Percentiles rank a stretch among this genome's conserved stretches.
Evolutionary conservation across 2,113 vertebrate species (phyloP).

Genomic region (Cacatua alba): DNA sequence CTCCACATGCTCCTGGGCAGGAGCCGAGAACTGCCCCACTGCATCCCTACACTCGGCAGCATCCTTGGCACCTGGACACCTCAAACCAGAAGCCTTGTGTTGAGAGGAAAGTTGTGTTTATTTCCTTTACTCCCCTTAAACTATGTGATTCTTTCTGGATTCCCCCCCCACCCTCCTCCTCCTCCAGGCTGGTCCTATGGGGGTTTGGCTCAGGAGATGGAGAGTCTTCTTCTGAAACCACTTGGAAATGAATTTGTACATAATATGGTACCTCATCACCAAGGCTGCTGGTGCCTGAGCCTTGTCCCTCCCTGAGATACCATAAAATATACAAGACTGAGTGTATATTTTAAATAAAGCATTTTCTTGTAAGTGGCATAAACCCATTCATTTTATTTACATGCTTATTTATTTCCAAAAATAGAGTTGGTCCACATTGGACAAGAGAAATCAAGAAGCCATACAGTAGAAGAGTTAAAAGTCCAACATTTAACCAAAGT

Average conservation of each 20-base stretch:
- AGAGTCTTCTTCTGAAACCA: conserved; percentile 11
- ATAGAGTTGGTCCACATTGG: conserved; percentile 64
- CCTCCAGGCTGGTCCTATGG: not conserved
- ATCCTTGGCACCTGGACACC: conserved; percentile 19
- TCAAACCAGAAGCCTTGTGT: conserved; percentile 72
- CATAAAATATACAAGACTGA: conserved; percentile 61
- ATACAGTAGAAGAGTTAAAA: conserved; percentile 64
- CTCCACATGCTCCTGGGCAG: not conserved
- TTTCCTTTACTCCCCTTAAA: conserved; percentile 23
- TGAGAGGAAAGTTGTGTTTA: not conserved
- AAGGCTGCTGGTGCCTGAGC: not conserved
- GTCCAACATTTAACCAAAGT: conserved; percentile 68
- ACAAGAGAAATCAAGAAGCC: conserved; percentile 64
- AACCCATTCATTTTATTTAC: conserved; percentile 71
- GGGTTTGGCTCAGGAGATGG: conserved; percentile 3
- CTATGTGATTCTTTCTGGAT: not conserved
- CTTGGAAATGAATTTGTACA: conserved; percentile 42
- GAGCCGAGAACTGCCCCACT: not conserved
- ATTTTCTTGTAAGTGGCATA: conserved; percentile 69
- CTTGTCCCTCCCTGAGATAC: not conserved
- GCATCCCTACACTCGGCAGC: not conserved
- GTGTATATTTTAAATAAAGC: conserved; percentile 53
- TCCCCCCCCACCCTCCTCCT: not conserved
- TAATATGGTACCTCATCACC: conserved; percentile 44
- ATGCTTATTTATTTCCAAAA: conserved; percentile 72